Evolutionary conservation across 2,888 invertebrate genomes (phyloP).

Genomic region (Hanleya hanleyi): DNA sequence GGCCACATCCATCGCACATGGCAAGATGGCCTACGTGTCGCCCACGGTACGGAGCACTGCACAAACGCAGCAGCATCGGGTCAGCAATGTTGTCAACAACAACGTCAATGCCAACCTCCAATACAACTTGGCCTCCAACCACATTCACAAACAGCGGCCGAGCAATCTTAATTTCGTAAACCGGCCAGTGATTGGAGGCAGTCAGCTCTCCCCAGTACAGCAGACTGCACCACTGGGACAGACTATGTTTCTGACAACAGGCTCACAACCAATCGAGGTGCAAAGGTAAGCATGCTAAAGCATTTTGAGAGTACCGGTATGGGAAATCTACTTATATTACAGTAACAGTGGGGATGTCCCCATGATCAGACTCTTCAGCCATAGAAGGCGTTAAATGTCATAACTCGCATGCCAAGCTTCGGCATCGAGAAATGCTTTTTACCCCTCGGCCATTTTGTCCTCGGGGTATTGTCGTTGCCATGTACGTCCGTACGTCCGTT

Average conservation of each 20-base stretch:
- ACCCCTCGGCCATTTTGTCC: too few species aligned
- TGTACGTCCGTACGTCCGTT: too few species aligned
- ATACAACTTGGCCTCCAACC: not conserved
- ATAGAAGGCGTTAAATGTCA: too few species aligned
- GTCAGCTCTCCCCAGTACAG: slow-evolving; percentile 63
- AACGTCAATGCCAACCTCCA: slow-evolving; percentile 23
- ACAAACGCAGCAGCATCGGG: slow-evolving; percentile 40
- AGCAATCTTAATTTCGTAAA: slow-evolving; percentile 45
- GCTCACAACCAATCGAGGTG: slow-evolving; percentile 55
- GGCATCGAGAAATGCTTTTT: too few species aligned
- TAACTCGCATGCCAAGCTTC: too few species aligned
- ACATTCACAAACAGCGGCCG: slow-evolving; percentile 33
- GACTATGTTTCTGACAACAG: slow-evolving; percentile 61
- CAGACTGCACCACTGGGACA: slow-evolving; percentile 57
- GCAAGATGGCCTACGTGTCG: slow-evolving; percentile 65
- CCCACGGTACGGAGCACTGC: slow-evolving; percentile 58
- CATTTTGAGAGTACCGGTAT: too few species aligned
- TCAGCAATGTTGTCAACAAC: slow-evolving; percentile 36
- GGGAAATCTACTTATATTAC: too few species aligned
- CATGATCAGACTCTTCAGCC: too few species aligned
- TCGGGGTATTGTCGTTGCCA: too few species aligned
- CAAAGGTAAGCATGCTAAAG: slow-evolving; percentile 52
- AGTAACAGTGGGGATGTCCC: too few species aligned
- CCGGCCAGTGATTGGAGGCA: slow-evolving; percentile 33
- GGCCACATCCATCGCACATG: slow-evolving; percentile 55